These are phyloP conservation scores for Clarias magur DNA, from an alignment of 2,113 vertebrate species.

Conservation along the genomic window DNA sequence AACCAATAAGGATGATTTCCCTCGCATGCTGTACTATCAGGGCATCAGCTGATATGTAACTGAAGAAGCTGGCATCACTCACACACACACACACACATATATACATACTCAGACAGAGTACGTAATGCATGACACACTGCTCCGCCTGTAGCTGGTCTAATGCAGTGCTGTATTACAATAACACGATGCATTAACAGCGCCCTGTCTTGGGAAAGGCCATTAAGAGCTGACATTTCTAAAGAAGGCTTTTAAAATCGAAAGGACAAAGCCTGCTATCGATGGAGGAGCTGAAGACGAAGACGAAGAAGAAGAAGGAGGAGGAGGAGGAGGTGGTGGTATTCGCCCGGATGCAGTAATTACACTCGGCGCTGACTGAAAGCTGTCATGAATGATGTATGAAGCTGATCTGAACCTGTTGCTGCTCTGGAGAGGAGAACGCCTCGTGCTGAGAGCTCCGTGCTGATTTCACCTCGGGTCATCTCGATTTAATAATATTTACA, in stretches of 20 bases:
- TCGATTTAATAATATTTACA: not conserved
- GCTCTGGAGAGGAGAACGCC: not conserved
- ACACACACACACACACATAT: not conserved
- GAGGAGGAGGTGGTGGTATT: not conserved
- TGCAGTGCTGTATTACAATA: not conserved
- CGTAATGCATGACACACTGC: constrained; percentile 18
- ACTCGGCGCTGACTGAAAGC: constrained; percentile 39
- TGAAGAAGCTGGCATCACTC: not conserved
- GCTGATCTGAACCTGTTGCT: constrained; percentile 28
- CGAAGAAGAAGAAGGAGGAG: not conserved
- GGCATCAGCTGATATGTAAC: not conserved
- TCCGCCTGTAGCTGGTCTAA: not conserved
- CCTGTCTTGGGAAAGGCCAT: constrained; percentile 31
- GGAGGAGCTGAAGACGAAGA: constrained; percentile 7
- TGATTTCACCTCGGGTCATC: not conserved
- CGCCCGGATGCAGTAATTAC: constrained; percentile 55
- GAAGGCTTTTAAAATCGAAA: constrained; percentile 49
- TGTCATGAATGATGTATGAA: constrained; percentile 52
- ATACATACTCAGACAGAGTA: not conserved
- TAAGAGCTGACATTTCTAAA: constrained; percentile 42
- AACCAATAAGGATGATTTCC: not conserved
- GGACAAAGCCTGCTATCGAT: constrained; percentile 28
- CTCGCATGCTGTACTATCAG: not conserved
- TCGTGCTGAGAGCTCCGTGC: not conserved
- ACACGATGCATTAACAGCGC: constrained; percentile 26